Evolutionary conservation across 2,888 invertebrate species (phyloP), one percentile per base, ranked within the genome.

Genomic region (Automeris io): DNA sequence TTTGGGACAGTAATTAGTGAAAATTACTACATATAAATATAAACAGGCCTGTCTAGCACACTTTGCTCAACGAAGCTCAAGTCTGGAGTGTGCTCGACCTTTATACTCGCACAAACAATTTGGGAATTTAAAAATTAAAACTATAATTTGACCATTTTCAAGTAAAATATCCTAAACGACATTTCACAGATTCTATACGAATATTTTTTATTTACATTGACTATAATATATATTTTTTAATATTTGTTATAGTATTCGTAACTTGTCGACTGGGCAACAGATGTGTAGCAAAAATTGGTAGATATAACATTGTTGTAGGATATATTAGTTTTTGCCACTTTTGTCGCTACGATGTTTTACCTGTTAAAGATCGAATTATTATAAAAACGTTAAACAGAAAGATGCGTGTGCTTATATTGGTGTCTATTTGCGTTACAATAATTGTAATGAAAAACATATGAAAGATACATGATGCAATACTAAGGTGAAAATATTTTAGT

Each of bases 31-130:
- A n/a, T n/a, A n/a, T n/a, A n/a, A n/a, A n/a, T n/a, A n/a, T n/a
- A n/a, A n/a, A n/a, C n/a, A 48, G 41, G 45, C 45, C 49, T 50
- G 43, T 48, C 31, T 47, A 44, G 36, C 51, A 47, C 51, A 55
- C 47, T 57, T 75, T 81, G 85, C 85, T 85, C 85, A 85, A 82
- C 61, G 54, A 54, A 66, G 79, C 80, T 82, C 74, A 79, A 80
- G 53, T 56, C 52, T 45, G 49, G 66, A 56, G 60, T 60, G 51
- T 57, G 52, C 57, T 63, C 61, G 54, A 59, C 61, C 64, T 54
- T 44, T 51, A 57, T 51, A 61, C 64, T 75, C 80, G 82, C 83
- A 82, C 82, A 83, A 83, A 79, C 5, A 5, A 29, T 29, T 29
- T 29, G 5, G 2, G 16, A 8, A 29, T 8, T 29, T 6, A 16